A percentile compares a stretch with the other conserved stretches of the same genome.
Evolutionary conservation across 2,888 invertebrate genomes (phyloP).

Genomic region (Acanthosoma haemorrhoidale): DNA sequence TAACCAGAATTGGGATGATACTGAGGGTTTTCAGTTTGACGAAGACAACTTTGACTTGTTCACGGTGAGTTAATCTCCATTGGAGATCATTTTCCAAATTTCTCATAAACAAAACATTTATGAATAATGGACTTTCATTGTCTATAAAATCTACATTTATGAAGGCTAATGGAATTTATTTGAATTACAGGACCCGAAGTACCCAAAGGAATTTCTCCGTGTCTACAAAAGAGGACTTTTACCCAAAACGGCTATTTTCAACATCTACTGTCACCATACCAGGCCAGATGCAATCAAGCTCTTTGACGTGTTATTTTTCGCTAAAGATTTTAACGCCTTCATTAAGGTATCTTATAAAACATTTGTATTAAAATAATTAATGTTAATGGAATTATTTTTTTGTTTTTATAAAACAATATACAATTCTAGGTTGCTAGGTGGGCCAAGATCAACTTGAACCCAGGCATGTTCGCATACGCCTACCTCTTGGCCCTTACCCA

Average conservation of each 20-base stretch:
- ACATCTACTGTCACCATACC: conserved; percentile 56
- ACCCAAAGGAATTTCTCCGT: conserved; percentile 54
- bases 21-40: conserved; percentile 32
- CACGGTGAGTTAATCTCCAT: conserved; percentile 32
- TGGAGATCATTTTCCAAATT: too few species aligned
- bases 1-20: conserved; percentile 14
- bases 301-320: conserved; percentile 62
- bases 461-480: conserved; percentile 56
- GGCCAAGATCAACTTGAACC: conserved; percentile 53
- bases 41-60: conserved; percentile 30
- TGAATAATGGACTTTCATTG: too few species aligned
- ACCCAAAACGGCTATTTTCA: conserved; percentile 56
- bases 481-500: conserved; percentile 53
- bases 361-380: neutral
- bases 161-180: neutral
- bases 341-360: conserved; percentile 46
- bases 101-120: too few species aligned
- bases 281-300: conserved; percentile 58
- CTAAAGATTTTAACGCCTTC: conserved; percentile 66
- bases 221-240: conserved; percentile 55
- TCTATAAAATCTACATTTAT: too few species aligned
- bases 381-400: neutral
- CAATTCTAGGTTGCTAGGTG: conserved; percentile 50
- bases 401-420: neutral
- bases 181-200: conserved; percentile 51